Evolutionary conservation across 2,797 vertebrate genomes (phyloP), one percentile per base, ranked within the genome.

Genomic region (Phataginus tetradactyla): DNA sequence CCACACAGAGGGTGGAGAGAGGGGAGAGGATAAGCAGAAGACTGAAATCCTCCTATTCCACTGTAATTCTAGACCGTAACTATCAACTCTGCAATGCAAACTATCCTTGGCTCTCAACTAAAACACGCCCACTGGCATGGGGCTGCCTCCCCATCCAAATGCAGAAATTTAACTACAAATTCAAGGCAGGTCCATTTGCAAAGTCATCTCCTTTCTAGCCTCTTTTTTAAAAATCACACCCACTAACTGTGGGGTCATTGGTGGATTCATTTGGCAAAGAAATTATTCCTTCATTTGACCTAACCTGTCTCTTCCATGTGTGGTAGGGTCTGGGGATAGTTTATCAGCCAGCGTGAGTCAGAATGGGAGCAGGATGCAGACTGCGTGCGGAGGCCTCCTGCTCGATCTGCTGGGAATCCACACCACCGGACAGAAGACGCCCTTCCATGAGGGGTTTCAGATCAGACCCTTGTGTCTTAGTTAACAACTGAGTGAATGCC

Each of bases 401-500:
- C 53, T 42, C 4, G 0, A 18, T 49, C 27, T 14, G 7, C 12
- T 32, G 72, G 69, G n/a, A 69, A 51, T 34, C 15, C 69, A 53
- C 3, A n/a, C 87, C 39, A 7, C 45, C 39, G 93, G 72, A 55
- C 87, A 51, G 72, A 87, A 74, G 49, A 81, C 32, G 12, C 90
- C 87, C 81, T 89, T 69, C 55, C 77, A 49, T 0, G 3, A 27
- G 39, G 91, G 93, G 17, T 92, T 95, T 96, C 72, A 51, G 94
- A 69, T 20, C n/a, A 96, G 80, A 95, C 63, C 78, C 53, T 77
- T 64, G 39, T 32, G 79, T 94, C 69, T 64, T 37, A 34, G 15
- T 92, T 72, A 96, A 69, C 61, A 79, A 68, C 37, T 97, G 93
- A 97, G 81, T 5, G 21, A 69, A 91, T 14, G 37, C 83, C 97